phyloP scores from a whole-genome alignment of 2,113 vertebrate species.

The Phrynocephalus versicolor region DNA sequence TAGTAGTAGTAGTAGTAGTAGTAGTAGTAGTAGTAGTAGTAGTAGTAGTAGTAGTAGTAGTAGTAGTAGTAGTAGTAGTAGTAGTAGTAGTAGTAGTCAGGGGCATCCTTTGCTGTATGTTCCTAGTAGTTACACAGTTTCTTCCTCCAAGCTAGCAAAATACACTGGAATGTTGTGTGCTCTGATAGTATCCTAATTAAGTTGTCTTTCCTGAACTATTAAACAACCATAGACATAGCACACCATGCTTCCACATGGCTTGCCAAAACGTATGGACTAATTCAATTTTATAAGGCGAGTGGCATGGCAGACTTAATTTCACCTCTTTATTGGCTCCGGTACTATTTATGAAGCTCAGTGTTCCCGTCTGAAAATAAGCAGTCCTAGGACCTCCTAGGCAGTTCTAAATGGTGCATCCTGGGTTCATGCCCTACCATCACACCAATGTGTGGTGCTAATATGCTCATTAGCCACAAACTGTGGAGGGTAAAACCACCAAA shows the following conservation, averaged over 20 bases:
- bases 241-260: conserved; percentile 33
- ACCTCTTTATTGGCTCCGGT: not conserved
- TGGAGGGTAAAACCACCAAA: not conserved
- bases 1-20: too few species aligned
- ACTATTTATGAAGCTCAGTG: conserved; percentile 1
- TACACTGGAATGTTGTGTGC: conserved; percentile 29
- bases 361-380: not conserved
- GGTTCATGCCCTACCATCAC: not conserved
- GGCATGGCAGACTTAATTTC: not conserved
- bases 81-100: too few species aligned
- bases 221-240: conserved; percentile 42
- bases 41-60: too few species aligned
- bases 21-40: too few species aligned
- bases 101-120: conserved; percentile 37
- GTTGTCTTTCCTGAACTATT: conserved; percentile 51
- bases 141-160: conserved; percentile 57
- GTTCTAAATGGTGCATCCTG: not conserved
- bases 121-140: conserved; percentile 25
- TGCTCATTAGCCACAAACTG: not conserved
- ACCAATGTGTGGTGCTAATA: conserved; percentile 6
- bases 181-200: conserved; percentile 52
- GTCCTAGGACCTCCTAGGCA: conserved; percentile 1
- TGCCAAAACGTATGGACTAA: conserved; percentile 10
- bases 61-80: too few species aligned
- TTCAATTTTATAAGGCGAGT: conserved; percentile 24